Conservation (phyloP, 23 tunicate species). For the Ciona savignyi region DNA sequence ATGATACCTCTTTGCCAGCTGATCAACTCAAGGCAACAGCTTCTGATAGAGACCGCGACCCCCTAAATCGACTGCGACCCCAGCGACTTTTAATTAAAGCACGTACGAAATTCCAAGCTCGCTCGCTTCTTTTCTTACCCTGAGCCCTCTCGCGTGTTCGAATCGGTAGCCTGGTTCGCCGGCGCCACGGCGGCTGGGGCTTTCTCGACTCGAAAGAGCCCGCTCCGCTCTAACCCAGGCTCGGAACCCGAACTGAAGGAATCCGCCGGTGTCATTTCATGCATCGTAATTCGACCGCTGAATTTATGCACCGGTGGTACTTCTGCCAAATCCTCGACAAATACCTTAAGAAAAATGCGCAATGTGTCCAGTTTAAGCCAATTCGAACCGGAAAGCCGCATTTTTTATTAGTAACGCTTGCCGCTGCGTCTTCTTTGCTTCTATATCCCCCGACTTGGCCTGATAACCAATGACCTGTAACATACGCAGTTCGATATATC, state of each 20-base stretch:
- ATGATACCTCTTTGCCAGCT: background rate
- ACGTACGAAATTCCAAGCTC: background rate
- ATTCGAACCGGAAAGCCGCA: no score
- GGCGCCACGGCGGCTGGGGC: slow-evolving; percentile 1
- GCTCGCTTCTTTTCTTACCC: background rate
- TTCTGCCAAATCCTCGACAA: background rate
- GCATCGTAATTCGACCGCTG: background rate
- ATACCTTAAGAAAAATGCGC: background rate
- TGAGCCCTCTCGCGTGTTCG: background rate
- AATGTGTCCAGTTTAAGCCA: no score
- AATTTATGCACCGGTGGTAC: background rate
- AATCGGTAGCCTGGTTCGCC: background rate
- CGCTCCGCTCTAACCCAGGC: background rate
- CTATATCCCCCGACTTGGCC: no score
- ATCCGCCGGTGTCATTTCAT: background rate
- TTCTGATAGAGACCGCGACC: background rate
- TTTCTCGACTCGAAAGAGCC: background rate
- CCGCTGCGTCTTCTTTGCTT: no score
- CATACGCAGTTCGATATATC: background rate
- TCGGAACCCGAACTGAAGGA: background rate
- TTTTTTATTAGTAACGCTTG: no score
- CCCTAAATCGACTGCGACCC: background rate
- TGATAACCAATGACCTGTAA: no score
- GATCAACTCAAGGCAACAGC: background rate
- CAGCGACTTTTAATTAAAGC: background rate